A percentile compares a stretch with the other conserved stretches of the same genome.
Evolutionary conservation across 2,888 invertebrate genomes (phyloP).

Genomic region (Steinernema carpocapsae): DNA sequence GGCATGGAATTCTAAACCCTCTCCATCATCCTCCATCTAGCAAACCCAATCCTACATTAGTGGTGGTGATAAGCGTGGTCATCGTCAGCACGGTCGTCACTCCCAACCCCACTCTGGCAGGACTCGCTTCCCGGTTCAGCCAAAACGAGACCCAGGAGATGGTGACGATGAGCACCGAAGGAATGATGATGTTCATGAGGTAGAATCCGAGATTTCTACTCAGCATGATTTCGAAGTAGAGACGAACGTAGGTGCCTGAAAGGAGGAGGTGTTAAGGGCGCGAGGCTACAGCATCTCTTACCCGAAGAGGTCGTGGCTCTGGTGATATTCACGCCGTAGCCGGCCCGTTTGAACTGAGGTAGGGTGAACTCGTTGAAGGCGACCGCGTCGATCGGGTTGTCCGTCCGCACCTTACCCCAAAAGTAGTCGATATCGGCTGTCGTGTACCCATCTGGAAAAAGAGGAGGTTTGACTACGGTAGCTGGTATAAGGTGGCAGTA

Average conservation of each 20-base stretch:
- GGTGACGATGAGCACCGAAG: conserved; percentile 69
- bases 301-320: conserved; percentile 63
- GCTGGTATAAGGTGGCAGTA: background rate
- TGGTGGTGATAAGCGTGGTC: conserved; percentile 76
- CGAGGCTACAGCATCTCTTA: conserved; percentile 29
- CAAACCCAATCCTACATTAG: conserved; percentile 46
- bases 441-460: conserved; percentile 70
- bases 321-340: conserved; percentile 61
- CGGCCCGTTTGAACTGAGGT: conserved; percentile 71
- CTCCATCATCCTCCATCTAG: conserved; percentile 79
- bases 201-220: conserved; percentile 98
- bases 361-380: conserved; percentile 69
- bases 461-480: background rate
- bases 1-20: conserved; percentile 75
- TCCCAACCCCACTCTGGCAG: conserved; percentile 24
- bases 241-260: conserved; percentile 69
- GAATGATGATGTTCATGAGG: conserved; percentile 96
- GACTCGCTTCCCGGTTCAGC: conserved; percentile 33
- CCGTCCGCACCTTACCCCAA: conserved; percentile 70
- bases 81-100: conserved; percentile 55
- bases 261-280: too few species aligned
- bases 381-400: conserved; percentile 58
- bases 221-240: conserved; percentile 72
- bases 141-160: conserved; percentile 33
- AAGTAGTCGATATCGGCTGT: conserved; percentile 72